These are phyloP conservation scores for Digitonthophagus gazella DNA, from an alignment of 2,888 invertebrate genomes.

Conservation along the genomic window DNA sequence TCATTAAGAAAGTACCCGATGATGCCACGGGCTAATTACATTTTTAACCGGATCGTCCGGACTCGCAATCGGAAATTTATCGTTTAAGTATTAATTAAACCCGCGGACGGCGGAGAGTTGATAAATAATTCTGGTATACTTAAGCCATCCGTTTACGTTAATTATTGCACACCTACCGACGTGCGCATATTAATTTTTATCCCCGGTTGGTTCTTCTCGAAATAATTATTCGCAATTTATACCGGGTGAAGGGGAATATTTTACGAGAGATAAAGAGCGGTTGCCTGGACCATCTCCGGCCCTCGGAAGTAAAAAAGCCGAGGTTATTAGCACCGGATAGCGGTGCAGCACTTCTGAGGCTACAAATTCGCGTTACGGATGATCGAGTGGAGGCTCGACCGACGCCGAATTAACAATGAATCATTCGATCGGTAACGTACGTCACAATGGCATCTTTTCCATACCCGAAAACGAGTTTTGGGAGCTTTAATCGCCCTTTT, in stretches of 20 bases:
- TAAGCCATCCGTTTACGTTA: conserved; percentile 11
- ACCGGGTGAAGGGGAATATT: conserved; percentile 7
- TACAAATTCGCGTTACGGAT: conserved; percentile 36
- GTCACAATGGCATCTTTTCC: conserved; percentile 29
- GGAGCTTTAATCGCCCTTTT: neutral
- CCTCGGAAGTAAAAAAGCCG: conserved; percentile 27
- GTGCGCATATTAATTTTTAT: conserved; percentile 10
- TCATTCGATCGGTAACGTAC: conserved; percentile 36
- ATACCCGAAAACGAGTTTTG: neutral
- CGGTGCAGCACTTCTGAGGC: conserved; percentile 30
- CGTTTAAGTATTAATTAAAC: neutral
- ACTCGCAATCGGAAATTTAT: neutral
- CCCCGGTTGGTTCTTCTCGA: neutral
- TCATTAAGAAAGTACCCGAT: neutral
- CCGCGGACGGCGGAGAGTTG: conserved; percentile 7
- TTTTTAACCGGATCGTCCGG: neutral
- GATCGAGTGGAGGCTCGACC: conserved; percentile 31
- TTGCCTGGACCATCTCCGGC: neutral
- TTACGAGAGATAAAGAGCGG: conserved; percentile 12
- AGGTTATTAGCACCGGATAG: conserved; percentile 34
- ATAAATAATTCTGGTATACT: conserved; percentile 5
- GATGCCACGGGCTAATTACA: neutral
- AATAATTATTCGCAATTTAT: conserved; percentile 16
- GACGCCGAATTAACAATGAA: conserved; percentile 34
- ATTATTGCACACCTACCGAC: conserved; percentile 17